Evolutionary conservation across 1,140 invertebrate species (phyloP), one percentile per base, ranked within the genome.

Genomic region (Megalopta genalis): DNA sequence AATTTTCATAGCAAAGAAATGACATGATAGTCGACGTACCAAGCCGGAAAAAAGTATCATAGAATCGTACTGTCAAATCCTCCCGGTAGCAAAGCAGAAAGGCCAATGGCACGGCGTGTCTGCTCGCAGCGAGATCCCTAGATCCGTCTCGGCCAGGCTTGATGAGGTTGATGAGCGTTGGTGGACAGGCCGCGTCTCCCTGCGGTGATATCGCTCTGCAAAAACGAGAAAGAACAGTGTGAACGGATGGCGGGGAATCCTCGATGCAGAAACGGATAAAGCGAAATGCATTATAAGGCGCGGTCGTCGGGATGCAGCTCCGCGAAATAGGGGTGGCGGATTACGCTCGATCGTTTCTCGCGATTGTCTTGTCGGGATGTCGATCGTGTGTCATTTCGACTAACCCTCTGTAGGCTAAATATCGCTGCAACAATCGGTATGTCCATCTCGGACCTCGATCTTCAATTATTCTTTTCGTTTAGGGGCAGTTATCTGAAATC

Each of bases 131-230:
- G 62, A 77, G 49, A 37, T 70, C 54, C 59, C 12, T 23, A 64
- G 54, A 66, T 70, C n/a, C 46, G 23, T 52, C 42, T 14, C 78
- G 65, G 3, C 32, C 65, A 0, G 54, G 25, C 59, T 78, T 84
- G 75, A 86, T 77, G 69, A 86, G 42, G 64, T 68, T 77, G 76
- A 84, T 80, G 69, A 84, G 83, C 65, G 75, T 86, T 76, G 82
- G 80, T 83, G 77, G 82, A 85, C 62, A 83, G 46, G 57, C 10
- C 57, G 69, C 57, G 69, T 60, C 57, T 60, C 37, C 14, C 57
- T 21, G 42, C 12, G 5, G 25, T 18, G 62, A n/a, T 23, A 8
- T 32, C 5, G 0, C 12, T 12, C 42, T 12, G 66, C 4, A 37
- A 21, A 37, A 69, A 37, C 5, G 16, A 52, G 70, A 59, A 23